phyloP scores from a whole-genome alignment of 2,113 vertebrate species.

The Neodon shergylaensis region DNA sequence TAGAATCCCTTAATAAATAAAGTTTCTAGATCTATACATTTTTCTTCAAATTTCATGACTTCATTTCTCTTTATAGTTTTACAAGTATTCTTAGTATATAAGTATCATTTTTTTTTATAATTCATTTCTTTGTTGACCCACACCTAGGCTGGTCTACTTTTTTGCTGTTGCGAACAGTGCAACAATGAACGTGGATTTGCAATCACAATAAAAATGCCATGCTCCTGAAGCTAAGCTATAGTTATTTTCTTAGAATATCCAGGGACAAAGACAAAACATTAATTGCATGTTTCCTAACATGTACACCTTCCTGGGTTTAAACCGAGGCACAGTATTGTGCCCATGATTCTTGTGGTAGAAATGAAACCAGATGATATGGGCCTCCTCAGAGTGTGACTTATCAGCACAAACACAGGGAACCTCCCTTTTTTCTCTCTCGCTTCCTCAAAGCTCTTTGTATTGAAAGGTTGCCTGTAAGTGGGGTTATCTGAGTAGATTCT shows the following conservation, averaged over 20 bases:
- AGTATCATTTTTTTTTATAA: not conserved
- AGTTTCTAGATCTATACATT: not conserved
- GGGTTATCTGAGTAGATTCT: not conserved
- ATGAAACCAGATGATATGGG: not conserved
- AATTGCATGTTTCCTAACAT: not conserved
- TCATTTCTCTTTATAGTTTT: not conserved
- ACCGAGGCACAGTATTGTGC: too few species aligned
- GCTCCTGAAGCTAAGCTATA: not conserved
- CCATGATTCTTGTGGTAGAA: not conserved
- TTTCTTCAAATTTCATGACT: not conserved
- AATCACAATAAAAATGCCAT: not conserved
- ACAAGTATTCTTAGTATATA: not conserved
- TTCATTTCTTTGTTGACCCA: not conserved
- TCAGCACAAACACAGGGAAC: not conserved
- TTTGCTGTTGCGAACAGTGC: not conserved
- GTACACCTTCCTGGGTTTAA: not conserved
- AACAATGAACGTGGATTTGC: not conserved
- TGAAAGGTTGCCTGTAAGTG: not conserved
- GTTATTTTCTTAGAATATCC: constrained; percentile 26
- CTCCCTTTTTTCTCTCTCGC: not conserved
- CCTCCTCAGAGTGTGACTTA: not conserved
- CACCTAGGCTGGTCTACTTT: not conserved
- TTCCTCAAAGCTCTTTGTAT: not conserved
- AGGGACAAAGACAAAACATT: not conserved
- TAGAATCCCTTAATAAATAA: not conserved